A percentile compares a stretch with the other conserved stretches of the same genome.
phyloP scores from a whole-genome alignment of 2,113 vertebrate genomes.

The Melanostigma gelatinosum region DNA sequence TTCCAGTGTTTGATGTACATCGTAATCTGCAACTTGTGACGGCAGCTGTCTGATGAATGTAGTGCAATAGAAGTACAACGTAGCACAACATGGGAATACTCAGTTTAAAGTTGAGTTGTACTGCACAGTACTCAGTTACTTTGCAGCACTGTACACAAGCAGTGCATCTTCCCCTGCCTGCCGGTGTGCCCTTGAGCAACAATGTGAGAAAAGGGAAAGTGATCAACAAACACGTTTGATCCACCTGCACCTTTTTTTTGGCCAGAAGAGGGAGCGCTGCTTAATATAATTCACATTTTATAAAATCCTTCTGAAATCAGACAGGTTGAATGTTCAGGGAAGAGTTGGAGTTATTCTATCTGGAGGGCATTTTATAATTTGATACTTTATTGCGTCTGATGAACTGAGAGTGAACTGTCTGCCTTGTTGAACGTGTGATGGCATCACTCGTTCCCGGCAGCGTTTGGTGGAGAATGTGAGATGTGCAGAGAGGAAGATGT shows the following conservation, averaged over 20 bases:
- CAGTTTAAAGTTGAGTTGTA: not conserved
- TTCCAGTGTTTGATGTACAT: not conserved
- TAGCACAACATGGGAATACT: not conserved
- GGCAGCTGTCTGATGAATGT: not conserved
- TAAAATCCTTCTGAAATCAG: not conserved
- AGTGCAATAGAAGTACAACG: not conserved
- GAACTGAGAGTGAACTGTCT: slow-evolving; percentile 27
- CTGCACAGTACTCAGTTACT: not conserved
- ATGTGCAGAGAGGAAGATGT: slow-evolving; percentile 14
- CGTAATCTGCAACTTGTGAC: not conserved
- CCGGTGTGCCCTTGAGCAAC: not conserved
- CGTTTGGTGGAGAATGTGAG: not conserved
- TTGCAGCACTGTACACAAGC: not conserved
- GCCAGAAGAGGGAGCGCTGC: slow-evolving; percentile 23
- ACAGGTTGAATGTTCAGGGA: not conserved
- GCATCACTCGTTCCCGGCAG: not conserved
- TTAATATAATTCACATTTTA: not conserved
- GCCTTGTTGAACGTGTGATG: slow-evolving; percentile 22
- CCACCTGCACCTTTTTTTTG: not conserved
- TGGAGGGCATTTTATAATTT: slow-evolving; percentile 29
- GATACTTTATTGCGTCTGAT: slow-evolving; percentile 28
- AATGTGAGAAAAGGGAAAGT: not conserved
- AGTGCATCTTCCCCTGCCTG: not conserved
- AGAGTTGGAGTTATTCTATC: slow-evolving; percentile 13
- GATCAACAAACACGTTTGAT: not conserved